Conservation (phyloP, 2,113 vertebrate species). For the Pelmatolapia mariae region DNA sequence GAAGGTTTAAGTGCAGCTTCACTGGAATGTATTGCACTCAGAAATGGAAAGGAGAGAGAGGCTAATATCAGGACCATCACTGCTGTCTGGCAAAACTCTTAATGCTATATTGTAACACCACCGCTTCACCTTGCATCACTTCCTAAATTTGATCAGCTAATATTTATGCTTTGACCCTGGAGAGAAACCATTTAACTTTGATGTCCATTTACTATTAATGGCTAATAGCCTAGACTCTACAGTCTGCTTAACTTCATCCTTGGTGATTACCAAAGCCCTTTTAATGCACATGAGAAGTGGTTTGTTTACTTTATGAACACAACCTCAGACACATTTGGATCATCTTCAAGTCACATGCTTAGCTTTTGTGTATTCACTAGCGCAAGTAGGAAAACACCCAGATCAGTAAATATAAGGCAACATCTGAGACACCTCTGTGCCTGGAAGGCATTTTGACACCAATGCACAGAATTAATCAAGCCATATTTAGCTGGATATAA, state of each 20-base stretch:
- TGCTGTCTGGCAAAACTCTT: constrained; percentile 11
- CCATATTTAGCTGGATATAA: background rate
- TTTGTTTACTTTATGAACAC: background rate
- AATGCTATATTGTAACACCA: background rate
- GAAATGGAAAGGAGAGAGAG: background rate
- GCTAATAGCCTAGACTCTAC: background rate
- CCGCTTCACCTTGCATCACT: background rate
- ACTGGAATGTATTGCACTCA: constrained; percentile 46
- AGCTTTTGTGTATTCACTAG: constrained; percentile 14
- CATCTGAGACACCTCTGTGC: constrained; percentile 15
- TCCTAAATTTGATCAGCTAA: background rate
- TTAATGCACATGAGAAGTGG: background rate
- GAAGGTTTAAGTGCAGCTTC: constrained; percentile 56
- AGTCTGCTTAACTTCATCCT: background rate
- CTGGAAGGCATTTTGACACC: background rate
- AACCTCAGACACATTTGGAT: constrained; percentile 16
- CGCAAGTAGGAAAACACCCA: constrained; percentile 2
- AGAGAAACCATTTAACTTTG: background rate
- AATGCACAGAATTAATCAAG: background rate
- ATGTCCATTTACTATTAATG: background rate
- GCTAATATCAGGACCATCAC: constrained; percentile 1
- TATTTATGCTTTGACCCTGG: background rate
- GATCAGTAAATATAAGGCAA: constrained; percentile 16
- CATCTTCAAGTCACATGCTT: constrained; percentile 1
- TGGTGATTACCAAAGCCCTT: background rate